phyloP scores from a whole-genome alignment of 1,140 invertebrate genomes.

The Sinella curviseta region DNA sequence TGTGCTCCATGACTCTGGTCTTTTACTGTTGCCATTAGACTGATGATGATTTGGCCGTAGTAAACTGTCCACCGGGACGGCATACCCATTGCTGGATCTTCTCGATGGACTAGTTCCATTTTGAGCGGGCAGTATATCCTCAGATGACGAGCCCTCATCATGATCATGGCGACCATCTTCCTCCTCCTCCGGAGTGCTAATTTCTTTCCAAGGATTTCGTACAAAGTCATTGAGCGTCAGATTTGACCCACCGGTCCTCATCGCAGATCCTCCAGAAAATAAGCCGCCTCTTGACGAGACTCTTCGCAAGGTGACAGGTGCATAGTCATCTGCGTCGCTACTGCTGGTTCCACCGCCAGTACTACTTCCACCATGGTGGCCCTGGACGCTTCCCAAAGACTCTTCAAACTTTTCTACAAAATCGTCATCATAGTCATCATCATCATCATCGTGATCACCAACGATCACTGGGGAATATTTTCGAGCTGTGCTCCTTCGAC shows the following conservation, averaged over 20 bases:
- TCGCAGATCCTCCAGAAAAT: neutral
- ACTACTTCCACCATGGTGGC: neutral
- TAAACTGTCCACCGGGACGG: neutral
- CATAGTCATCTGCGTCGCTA: neutral
- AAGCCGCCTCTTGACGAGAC: neutral
- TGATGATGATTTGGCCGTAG: constrained; percentile 7
- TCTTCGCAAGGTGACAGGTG: neutral
- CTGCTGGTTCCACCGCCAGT: constrained; percentile 10
- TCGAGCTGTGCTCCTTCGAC: neutral
- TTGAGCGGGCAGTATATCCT: neutral
- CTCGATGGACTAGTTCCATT: constrained; percentile 1
- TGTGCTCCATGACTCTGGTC: constrained; percentile 18
- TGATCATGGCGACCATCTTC: neutral
- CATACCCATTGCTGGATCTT: neutral
- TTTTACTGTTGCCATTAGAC: neutral
- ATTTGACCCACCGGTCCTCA: neutral
- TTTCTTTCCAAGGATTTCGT: neutral
- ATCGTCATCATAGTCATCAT: constrained; percentile 9
- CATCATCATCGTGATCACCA: constrained; percentile 17
- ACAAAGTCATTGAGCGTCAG: constrained; percentile 10
- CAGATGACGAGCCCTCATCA: neutral
- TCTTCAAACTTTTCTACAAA: neutral
- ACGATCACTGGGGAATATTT: constrained; percentile 8
- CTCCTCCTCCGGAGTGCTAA: neutral
- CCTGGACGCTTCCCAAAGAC: neutral